Base-by-base conservation (phyloP, 2,888 invertebrate species). In the Epistrophe grossulariae region DNA sequence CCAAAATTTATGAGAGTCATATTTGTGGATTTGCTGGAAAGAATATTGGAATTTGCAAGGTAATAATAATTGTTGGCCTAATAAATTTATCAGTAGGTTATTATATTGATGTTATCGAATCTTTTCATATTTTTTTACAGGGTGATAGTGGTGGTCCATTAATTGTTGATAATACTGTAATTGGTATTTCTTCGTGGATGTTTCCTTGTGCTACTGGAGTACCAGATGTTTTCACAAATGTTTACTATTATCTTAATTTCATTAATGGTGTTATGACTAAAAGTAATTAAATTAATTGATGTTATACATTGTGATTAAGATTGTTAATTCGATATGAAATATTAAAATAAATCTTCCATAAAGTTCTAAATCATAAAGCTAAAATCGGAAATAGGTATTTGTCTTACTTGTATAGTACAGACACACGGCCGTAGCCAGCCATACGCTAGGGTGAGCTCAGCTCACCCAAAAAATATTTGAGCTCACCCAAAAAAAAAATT, bases 111-210 rank as follows among this genome's bases (percentile, higher is more conserved):
- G 15, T 6, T 4, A 17, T 17, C 13, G 43, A 24, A 52, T 28
- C 28, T 0, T 28, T n/a, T n/a, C n/a, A 7, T 3, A 7, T 1
- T 24, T 70, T 70, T 35, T 52, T 55, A 0, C 4, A 70, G 52
- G 70, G 70, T 11, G 70, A 70, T n/a, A 70, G 70, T n/a, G 55
- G 70, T 38, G 70, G 52, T 24, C 70, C 70, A 1, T 70, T 70
- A 11, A n/a, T 43, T 52, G 70, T 70, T 19, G 40, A 40, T 10
- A 24, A 40, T 6, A 70, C 40, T 28, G 40, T 70, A 0, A n/a
- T 70, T 43, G 70, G 70, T 0, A 28, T 70, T 28, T 52, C 70
- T 28, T 55, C 70, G 0, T 70, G 70, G 52, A 70, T 43, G 10
- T 4, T 70, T 55, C 50, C 55, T 0, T 70, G 70, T 9, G 70